Conservation (phyloP, 1,140 invertebrate species). For the Helicorthomorpha holstii region DNA sequence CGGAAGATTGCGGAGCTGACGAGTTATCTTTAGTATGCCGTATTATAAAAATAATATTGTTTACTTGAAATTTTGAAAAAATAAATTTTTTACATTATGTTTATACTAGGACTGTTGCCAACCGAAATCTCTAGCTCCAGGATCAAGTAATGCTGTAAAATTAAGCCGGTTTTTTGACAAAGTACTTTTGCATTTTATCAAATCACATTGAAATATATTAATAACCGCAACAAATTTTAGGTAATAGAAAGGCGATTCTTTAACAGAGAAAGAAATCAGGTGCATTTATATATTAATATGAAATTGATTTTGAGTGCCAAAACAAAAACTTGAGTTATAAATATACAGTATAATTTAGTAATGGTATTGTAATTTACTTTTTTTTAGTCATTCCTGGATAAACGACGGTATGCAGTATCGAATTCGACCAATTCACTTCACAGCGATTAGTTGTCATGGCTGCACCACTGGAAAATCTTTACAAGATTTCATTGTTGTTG, state of each 20-base stretch:
- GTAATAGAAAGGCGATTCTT: neutral
- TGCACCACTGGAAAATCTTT: too few relatives aligned
- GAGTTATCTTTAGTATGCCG: conserved; percentile 60
- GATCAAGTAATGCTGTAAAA: conserved; percentile 78
- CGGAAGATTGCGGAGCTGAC: conserved; percentile 81
- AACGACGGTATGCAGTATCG: neutral
- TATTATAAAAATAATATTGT: neutral
- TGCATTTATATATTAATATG: neutral
- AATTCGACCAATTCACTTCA: too few relatives aligned
- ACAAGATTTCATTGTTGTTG: too few relatives aligned
- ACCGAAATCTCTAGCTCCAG: conserved; percentile 67
- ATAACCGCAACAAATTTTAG: neutral
- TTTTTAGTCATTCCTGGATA: neutral
- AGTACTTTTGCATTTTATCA: conserved; percentile 23
- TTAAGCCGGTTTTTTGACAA: conserved; percentile 86
- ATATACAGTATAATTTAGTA: too few relatives aligned
- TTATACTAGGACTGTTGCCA: conserved; percentile 49
- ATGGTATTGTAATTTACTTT: neutral
- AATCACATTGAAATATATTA: neutral
- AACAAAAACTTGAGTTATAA: too few relatives aligned
- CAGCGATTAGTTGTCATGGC: too few relatives aligned
- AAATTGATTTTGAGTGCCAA: too few relatives aligned
- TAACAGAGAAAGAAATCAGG: neutral
- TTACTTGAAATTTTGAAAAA: too few relatives aligned
- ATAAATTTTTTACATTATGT: too few relatives aligned